Evolutionary conservation across 2,113 vertebrate species (phyloP), one percentile per base, ranked within the genome.

Genomic region (Hippocampus zosterae): DNA sequence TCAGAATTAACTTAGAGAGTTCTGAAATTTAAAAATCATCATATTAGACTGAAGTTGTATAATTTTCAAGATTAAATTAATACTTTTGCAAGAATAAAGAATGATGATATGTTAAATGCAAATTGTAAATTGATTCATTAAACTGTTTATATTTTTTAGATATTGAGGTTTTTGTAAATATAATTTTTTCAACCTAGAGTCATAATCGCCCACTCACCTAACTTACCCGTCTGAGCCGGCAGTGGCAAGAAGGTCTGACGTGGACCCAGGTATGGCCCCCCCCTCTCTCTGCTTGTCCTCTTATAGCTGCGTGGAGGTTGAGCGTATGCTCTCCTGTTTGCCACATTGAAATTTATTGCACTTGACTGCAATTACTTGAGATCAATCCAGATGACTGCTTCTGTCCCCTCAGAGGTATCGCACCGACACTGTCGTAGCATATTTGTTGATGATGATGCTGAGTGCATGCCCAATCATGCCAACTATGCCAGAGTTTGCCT

Each of bases 331-430:
- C 70, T 46, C 46, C 5, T 71, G 59, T 72, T 67, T 69, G 86
- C 75, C 88, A 79, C 88, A 88, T 68, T 87, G 88, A 82, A 18
- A 70, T 65, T 3, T 78, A 72, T 77, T 81, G 70, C 78, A 82
- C 76, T 79, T 67, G 80, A 77, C 69, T 80, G 88, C 88, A 91
- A 91, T 92, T 90, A 91, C 77, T 76, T 75, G 77, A 79, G 82
- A 91, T 89, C 88, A 90, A 79, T 89, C 65, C 89, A 88, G 86
- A 81, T 89, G 87, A 90, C 80, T 89, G 90, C 76, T 53, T 82
- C 72, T 72, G 85, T 79, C 71, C 68, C 79, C 68, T 76, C 70
- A 27, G 23, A 68, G 70, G 12, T 67, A 73, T 76, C 65, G 84
- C 67, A 67, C 67, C 44, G 46, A 69, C 73, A 70, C 55, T 65